Conservation (phyloP, 2,888 invertebrate species). For the Heterodera filipjevi region DNA sequence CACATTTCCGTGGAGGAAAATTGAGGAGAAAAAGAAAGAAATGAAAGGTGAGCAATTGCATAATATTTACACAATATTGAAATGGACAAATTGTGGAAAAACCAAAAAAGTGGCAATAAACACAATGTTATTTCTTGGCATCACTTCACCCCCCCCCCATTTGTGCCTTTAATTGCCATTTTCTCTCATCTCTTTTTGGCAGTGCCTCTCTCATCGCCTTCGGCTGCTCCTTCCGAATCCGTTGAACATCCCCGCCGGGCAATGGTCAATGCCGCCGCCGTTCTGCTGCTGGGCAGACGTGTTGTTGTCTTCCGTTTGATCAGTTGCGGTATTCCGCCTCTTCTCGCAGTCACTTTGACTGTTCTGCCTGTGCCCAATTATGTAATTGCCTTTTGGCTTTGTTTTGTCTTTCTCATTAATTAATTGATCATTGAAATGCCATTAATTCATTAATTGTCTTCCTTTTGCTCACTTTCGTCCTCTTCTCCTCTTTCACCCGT, state of each 20-base stretch:
- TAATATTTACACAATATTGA: no score
- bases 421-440: no score
- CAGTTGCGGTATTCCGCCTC: constrained; percentile 1
- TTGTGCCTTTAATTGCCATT: not conserved
- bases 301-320: not conserved
- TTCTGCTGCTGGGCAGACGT: not conserved
- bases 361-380: not conserved
- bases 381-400: no score
- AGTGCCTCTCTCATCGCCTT: not conserved
- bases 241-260: constrained; percentile 4
- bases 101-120: no score
- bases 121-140: no score
- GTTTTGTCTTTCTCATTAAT: no score
- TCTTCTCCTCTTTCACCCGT: not conserved
- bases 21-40: no score
- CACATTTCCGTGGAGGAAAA: no score
- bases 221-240: not conserved
- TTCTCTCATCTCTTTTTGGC: not conserved
- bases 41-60: no score
- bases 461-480: not conserved
- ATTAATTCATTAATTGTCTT: not conserved
- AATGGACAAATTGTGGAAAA: no score
- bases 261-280: not conserved
- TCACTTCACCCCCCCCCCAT: not conserved
- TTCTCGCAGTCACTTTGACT: not conserved